A percentile compares a stretch with the other conserved stretches of the same genome.
Conservation (phyloP, 2,888 invertebrate genomes). For the Tenthredo notha region DNA sequence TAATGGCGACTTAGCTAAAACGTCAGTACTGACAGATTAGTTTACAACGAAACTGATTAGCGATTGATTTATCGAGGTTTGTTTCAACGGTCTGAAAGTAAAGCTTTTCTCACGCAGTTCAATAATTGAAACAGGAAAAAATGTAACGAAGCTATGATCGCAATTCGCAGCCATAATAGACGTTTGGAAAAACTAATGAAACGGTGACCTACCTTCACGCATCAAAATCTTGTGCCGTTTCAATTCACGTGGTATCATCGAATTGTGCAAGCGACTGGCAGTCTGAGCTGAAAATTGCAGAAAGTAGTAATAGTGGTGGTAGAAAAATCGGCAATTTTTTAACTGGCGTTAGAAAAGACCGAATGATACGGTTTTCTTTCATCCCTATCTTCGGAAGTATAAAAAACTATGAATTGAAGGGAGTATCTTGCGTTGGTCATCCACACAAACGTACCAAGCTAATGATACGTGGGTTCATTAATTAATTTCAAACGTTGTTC, state of each 20-base stretch:
- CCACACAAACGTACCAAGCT: neutral
- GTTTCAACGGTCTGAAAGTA: neutral
- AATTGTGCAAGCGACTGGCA: neutral
- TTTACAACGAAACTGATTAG: neutral
- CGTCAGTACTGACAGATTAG: constrained; percentile 35
- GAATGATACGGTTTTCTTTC: neutral
- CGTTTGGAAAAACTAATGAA: neutral
- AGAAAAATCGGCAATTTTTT: neutral
- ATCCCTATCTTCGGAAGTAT: neutral
- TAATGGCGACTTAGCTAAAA: constrained; percentile 7
- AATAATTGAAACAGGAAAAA: neutral
- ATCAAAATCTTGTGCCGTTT: neutral
- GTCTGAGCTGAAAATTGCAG: constrained; percentile 32
- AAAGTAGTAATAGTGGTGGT: neutral
- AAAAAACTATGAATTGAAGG: neutral
- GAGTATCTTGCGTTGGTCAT: neutral
- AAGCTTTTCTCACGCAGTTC: neutral
- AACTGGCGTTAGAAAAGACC: neutral
- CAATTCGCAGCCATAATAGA: neutral
- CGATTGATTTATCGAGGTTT: neutral
- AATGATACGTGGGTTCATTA: neutral
- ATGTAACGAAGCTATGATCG: neutral
- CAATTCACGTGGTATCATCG: neutral
- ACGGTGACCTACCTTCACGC: constrained; percentile 31
- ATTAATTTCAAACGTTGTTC: neutral